Conservation (phyloP, 2,888 invertebrate genomes). For the Noctua pronuba region DNA sequence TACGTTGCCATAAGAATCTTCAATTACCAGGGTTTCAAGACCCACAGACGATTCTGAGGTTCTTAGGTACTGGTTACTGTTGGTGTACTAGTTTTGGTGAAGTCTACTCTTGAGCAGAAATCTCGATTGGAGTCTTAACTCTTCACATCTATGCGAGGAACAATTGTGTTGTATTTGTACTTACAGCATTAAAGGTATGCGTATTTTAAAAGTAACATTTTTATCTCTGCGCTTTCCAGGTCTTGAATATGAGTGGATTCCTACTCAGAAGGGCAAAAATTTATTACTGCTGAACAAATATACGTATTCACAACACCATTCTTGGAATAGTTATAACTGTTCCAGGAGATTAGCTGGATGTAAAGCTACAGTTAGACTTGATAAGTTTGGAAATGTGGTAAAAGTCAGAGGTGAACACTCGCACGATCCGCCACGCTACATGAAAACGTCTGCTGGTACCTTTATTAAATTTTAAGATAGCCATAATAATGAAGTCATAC, state of each 20-base stretch:
- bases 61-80: too few relatives aligned
- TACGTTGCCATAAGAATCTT: background rate
- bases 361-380: conserved; percentile 56
- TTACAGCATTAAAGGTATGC: background rate
- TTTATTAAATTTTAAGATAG: conserved; percentile 53
- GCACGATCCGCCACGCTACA: conserved; percentile 63
- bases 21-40: background rate
- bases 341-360: conserved; percentile 55
- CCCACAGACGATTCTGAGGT: background rate
- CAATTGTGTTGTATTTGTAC: background rate
- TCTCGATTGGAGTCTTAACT: background rate
- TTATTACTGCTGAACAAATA: conserved; percentile 53
- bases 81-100: background rate
- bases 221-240: conserved; percentile 34
- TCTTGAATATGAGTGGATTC: conserved; percentile 57
- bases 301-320: conserved; percentile 54
- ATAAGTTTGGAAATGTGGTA: conserved; percentile 31
- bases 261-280: conserved; percentile 49
- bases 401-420: conserved; percentile 30
- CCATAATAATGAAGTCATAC: background rate
- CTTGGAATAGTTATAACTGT: conserved; percentile 47
- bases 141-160: background rate
- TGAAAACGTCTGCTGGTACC: conserved; percentile 37
- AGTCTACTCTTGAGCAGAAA: background rate
- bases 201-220: background rate